Evolutionary conservation across 2,113 vertebrate species (phyloP).

Genomic region (Lycaon pictus): DNA sequence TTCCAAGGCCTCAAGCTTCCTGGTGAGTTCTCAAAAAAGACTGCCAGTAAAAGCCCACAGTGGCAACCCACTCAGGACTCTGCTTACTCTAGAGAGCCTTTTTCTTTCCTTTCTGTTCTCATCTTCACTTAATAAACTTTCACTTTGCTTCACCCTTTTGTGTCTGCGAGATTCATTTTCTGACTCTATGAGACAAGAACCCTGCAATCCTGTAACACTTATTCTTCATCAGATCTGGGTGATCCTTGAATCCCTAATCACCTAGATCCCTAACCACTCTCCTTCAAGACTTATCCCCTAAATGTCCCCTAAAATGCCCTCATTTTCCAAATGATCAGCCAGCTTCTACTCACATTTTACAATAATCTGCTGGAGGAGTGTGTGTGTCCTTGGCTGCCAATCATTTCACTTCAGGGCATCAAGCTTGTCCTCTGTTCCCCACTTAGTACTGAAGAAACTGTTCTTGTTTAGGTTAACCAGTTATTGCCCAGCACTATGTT

Average conservation of each 20-base stretch:
- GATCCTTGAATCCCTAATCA: not conserved
- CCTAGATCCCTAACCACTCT: not conserved
- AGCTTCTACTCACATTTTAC: not conserved
- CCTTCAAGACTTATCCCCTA: not conserved
- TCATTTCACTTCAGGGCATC: not conserved
- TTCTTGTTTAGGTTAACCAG: not conserved
- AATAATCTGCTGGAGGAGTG: not conserved
- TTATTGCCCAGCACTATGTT: not conserved
- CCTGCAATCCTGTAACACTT: not conserved
- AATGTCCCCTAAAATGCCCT: not conserved
- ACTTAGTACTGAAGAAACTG: not conserved
- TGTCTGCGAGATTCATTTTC: not conserved
- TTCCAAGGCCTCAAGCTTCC: not conserved
- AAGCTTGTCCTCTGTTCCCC: not conserved
- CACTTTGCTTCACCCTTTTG: not conserved
- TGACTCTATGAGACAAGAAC: not conserved
- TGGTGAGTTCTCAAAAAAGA: not conserved
- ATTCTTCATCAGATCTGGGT: not conserved
- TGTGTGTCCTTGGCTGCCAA: not conserved
- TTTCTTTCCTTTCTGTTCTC: not conserved
- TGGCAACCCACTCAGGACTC: not conserved
- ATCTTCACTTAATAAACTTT: not conserved
- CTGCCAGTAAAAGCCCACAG: not conserved
- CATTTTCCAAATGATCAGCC: not conserved
- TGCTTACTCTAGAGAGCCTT: not conserved